A percentile compares a stretch with the other conserved stretches of the same genome.
Conservation (phyloP, 2,113 vertebrate genomes). For the Myrmecobius fasciatus region DNA sequence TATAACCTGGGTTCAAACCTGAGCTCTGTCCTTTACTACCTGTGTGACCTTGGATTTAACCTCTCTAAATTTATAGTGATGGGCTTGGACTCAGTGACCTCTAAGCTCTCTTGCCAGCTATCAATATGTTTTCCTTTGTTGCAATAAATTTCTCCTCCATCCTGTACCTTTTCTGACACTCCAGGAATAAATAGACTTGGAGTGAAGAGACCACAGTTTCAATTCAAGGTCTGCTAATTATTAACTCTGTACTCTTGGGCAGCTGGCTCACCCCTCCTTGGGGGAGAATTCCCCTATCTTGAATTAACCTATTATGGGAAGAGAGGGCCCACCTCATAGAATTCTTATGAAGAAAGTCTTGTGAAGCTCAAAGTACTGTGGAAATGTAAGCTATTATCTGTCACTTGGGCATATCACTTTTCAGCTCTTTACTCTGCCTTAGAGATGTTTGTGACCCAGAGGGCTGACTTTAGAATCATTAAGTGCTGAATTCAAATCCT, state of each 20-base stretch:
- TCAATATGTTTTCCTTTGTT: no score
- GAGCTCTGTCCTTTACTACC: no score
- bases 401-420: neutral
- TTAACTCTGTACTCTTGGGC: conserved; percentile 11
- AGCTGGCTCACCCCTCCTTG: neutral
- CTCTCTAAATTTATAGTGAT: no score
- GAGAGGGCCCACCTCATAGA: neutral
- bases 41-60: no score
- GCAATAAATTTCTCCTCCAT: no score
- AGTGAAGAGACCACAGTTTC: no score
- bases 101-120: no score
- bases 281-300: neutral
- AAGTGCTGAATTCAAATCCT: neutral
- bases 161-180: no score
- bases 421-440: neutral
- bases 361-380: neutral
- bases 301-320: neutral
- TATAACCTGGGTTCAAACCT: no score
- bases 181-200: no score
- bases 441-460: neutral
- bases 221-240: neutral
- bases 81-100: no score
- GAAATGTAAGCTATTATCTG: neutral
- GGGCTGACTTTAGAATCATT: neutral
- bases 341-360: neutral